Evolutionary conservation across 2,113 vertebrate genomes (phyloP).

Genomic region (Rhinolophus ferrumequinum): DNA sequence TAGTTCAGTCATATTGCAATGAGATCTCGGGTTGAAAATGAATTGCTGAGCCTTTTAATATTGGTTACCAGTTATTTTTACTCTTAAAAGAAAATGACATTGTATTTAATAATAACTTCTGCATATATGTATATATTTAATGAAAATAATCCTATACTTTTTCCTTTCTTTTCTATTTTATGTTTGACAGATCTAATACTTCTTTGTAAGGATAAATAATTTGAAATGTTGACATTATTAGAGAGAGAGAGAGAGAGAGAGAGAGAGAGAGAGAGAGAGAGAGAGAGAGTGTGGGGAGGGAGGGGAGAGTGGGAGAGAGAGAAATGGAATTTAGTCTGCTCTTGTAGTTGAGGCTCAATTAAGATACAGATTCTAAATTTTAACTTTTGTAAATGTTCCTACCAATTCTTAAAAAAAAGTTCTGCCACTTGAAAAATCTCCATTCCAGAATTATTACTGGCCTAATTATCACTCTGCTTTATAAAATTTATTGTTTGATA

Average conservation of each 20-base stretch:
- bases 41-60: neutral
- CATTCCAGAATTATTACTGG: neutral
- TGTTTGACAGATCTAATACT: neutral
- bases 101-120: slow-evolving; percentile 9
- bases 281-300: neutral
- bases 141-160: neutral
- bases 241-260: neutral
- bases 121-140: neutral
- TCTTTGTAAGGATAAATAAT: slow-evolving; percentile 51
- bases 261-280: neutral
- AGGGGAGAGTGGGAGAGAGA: neutral
- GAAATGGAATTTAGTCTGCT: neutral
- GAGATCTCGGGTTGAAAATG: slow-evolving; percentile 9
- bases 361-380: slow-evolving; percentile 19
- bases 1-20: neutral
- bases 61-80: slow-evolving; percentile 40
- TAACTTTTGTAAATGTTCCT: slow-evolving; percentile 9
- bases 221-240: neutral
- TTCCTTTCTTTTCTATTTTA: neutral
- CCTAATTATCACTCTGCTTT: neutral
- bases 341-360: neutral
- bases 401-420: neutral
- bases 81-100: slow-evolving; percentile 7
- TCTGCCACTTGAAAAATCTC: neutral
- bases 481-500: neutral